phyloP scores from a whole-genome alignment of 2,113 vertebrate species.

The Bambusicola thoracicus region DNA sequence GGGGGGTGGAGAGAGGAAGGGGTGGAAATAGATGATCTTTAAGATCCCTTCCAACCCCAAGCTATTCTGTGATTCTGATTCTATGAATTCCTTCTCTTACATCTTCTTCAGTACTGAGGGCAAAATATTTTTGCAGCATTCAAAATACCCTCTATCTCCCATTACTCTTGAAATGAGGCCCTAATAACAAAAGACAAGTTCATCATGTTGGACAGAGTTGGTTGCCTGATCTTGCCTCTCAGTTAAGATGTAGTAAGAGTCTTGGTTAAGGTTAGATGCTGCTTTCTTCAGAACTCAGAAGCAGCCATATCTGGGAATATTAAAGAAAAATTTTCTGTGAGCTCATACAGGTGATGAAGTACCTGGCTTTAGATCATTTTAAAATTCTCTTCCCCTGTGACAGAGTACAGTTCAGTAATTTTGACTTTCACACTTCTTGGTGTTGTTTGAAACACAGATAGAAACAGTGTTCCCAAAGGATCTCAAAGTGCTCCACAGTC shows the following conservation, averaged over 20 bases:
- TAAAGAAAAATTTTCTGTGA: not conserved
- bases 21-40: no score
- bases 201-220: not conserved
- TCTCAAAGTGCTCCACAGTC: conserved; percentile 10
- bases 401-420: not conserved
- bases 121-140: not conserved
- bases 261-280: not conserved
- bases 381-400: not conserved
- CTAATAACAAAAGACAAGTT: not conserved
- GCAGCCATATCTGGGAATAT: not conserved
- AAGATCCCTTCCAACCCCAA: no score
- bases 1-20: no score
- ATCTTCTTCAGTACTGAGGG: not conserved
- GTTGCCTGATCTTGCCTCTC: not conserved
- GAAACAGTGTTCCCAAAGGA: not conserved
- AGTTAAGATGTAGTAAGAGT: not conserved
- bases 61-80: not conserved
- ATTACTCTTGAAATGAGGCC: not conserved
- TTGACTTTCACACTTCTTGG: not conserved
- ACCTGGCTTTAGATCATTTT: not conserved
- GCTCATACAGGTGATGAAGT: not conserved
- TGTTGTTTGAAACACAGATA: not conserved
- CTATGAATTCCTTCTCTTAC: not conserved
- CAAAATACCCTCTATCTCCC: not conserved
- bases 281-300: not conserved